These are phyloP conservation scores for Noctilio leporinus DNA, from an alignment of 2,113 vertebrate genomes.

Conservation along the genomic window DNA sequence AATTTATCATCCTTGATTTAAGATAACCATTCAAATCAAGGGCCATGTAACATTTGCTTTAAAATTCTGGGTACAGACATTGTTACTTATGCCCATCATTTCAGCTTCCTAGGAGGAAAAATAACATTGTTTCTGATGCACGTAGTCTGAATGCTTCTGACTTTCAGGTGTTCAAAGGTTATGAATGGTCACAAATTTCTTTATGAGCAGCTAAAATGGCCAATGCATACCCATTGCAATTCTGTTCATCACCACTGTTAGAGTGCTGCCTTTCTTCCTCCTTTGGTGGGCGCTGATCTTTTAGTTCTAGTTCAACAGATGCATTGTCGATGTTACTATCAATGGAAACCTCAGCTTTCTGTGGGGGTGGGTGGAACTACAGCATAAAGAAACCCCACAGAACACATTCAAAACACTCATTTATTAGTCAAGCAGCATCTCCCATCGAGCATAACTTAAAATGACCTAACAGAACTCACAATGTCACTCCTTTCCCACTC, in stretches of 20 bases:
- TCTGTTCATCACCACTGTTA: not conserved
- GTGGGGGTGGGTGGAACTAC: not conserved
- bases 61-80: not conserved
- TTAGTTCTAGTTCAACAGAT: not conserved
- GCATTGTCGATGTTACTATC: not conserved
- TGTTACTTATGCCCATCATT: not conserved
- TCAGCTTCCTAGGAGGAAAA: not conserved
- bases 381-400: not conserved
- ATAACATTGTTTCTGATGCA: not conserved
- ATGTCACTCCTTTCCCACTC: not conserved
- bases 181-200: not conserved
- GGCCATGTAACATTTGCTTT: not conserved
- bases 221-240: not conserved
- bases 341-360: not conserved
- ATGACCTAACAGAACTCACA: not conserved
- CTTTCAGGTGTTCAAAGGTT: not conserved
- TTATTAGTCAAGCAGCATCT: not conserved
- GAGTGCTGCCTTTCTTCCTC: not conserved
- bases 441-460: not conserved
- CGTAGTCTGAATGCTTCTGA: not conserved
- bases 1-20: not conserved
- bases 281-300: not conserved
- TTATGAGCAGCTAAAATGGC: not conserved
- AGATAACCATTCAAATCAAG: not conserved
- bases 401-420: not conserved